phyloP scores from a whole-genome alignment of 2,113 vertebrate species.

The Oncorhynchus keta region DNA sequence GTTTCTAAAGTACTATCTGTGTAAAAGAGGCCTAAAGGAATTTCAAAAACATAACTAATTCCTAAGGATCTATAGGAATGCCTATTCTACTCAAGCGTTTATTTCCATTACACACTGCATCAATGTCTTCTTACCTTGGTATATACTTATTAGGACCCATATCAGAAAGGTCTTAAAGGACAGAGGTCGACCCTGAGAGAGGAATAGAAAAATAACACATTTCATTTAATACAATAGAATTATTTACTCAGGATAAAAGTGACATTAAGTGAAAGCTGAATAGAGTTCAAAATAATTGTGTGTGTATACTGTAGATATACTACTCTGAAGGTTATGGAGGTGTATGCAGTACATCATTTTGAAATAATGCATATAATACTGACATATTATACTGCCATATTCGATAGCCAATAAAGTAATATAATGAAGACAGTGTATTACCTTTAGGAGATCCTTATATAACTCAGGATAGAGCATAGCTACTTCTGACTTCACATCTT shows the following conservation, averaged over 20 bases:
- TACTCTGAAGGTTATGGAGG: neutral
- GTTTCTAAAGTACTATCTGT: neutral
- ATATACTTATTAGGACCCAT: slow-evolving; percentile 98
- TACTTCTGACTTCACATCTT: slow-evolving; percentile 96
- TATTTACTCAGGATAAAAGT: too few relatives aligned
- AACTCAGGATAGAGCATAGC: slow-evolving; percentile 98
- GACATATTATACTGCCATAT: neutral
- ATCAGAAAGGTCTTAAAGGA: slow-evolving; percentile 97
- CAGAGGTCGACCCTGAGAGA: slow-evolving; percentile 84
- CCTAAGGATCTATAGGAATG: neutral
- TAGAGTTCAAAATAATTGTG: too few relatives aligned
- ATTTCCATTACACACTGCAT: too few relatives aligned
- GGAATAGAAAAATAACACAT: slow-evolving; percentile 14
- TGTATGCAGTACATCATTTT: neutral
- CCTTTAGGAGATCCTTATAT: slow-evolving; percentile 97
- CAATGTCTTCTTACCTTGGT: slow-evolving; percentile 84
- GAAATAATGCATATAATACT: neutral
- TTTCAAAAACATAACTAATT: neutral
- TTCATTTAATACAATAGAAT: too few relatives aligned
- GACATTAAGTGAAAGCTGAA: too few relatives aligned
- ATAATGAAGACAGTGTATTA: slow-evolving; percentile 41
- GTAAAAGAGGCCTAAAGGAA: neutral
- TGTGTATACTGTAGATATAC: neutral
- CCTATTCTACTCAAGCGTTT: neutral
- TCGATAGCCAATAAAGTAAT: too few relatives aligned